Evolutionary conservation across 2,888 invertebrate genomes (phyloP).

Genomic region (Parascotia fuliginaria): DNA sequence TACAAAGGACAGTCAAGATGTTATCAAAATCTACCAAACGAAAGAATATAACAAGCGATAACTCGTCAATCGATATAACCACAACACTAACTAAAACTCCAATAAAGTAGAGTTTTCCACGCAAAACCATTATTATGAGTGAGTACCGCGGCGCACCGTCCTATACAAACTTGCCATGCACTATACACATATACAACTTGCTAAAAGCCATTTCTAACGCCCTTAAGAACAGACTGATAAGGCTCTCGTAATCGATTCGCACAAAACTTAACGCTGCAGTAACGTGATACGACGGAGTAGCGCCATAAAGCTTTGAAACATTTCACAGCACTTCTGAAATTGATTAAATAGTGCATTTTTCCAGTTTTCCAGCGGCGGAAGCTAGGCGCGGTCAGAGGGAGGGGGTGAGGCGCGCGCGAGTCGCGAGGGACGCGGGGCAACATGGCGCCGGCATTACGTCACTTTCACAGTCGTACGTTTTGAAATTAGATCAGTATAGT

Average conservation of each 20-base stretch:
- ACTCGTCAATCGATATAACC: neutral
- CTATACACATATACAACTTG: too few species aligned
- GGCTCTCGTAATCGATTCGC: conserved; percentile 46
- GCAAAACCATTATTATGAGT: conserved; percentile 37
- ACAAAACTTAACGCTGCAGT: conserved; percentile 47
- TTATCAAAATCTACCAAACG: neutral
- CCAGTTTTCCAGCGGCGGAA: conserved; percentile 53
- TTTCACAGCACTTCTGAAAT: conserved; percentile 71
- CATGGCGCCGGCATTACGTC: conserved; percentile 81
- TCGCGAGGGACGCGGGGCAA: conserved; percentile 61
- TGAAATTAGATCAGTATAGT: conserved; percentile 82
- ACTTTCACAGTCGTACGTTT: conserved; percentile 78
- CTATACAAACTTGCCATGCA: conserved; percentile 30
- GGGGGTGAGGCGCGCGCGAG: conserved; percentile 50
- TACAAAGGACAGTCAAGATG: neutral
- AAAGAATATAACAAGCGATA: neutral
- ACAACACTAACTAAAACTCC: conserved; percentile 3
- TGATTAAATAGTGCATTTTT: conserved; percentile 80
- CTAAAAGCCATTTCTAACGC: conserved; percentile 35
- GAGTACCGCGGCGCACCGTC: conserved; percentile 8
- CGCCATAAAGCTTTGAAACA: conserved; percentile 50
- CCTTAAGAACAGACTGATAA: conserved; percentile 36
- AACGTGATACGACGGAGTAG: conserved; percentile 50
- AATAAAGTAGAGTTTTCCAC: conserved; percentile 19
- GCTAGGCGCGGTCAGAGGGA: conserved; percentile 65